phyloP scores from a whole-genome alignment of 2,113 vertebrate species.

The Pardalotus punctatus region DNA sequence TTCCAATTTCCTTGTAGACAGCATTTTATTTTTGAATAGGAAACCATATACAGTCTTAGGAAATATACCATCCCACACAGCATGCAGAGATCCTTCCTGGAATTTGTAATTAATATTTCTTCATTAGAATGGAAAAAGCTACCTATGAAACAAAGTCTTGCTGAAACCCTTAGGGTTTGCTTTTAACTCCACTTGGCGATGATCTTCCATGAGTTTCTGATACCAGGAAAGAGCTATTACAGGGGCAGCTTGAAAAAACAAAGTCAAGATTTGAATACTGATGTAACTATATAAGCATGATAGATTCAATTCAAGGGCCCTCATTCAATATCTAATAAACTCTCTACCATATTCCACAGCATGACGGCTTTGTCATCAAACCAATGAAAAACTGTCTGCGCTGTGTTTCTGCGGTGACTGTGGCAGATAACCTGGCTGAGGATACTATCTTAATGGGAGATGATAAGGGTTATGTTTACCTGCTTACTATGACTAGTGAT shows the following conservation, averaged over 20 bases:
- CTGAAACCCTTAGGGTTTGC: background rate
- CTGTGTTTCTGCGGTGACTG: constrained; percentile 59
- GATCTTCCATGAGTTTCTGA: background rate
- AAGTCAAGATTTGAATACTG: background rate
- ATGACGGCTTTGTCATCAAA: constrained; percentile 69
- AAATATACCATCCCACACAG: background rate
- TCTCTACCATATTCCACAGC: constrained; percentile 38
- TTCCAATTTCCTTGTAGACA: background rate
- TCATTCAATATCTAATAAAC: background rate
- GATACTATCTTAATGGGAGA: constrained; percentile 75
- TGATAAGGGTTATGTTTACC: constrained; percentile 71
- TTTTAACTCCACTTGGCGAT: background rate
- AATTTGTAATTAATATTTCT: background rate
- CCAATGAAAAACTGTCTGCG: constrained; percentile 72
- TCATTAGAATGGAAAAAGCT: background rate
- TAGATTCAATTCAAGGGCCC: background rate
- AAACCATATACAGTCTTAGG: background rate
- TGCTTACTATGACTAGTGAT: constrained; percentile 65
- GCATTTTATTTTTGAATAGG: background rate
- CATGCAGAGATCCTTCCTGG: background rate
- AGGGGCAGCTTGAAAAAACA: background rate
- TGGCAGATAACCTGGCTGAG: constrained; percentile 18
- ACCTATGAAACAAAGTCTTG: background rate
- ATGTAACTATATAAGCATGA: background rate
- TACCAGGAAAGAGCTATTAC: background rate